A percentile compares a stretch with the other conserved stretches of the same genome.
These are phyloP conservation scores for Steinernema scapterisci DNA, from an alignment of 2,888 invertebrate species.

Conservation along the genomic window DNA sequence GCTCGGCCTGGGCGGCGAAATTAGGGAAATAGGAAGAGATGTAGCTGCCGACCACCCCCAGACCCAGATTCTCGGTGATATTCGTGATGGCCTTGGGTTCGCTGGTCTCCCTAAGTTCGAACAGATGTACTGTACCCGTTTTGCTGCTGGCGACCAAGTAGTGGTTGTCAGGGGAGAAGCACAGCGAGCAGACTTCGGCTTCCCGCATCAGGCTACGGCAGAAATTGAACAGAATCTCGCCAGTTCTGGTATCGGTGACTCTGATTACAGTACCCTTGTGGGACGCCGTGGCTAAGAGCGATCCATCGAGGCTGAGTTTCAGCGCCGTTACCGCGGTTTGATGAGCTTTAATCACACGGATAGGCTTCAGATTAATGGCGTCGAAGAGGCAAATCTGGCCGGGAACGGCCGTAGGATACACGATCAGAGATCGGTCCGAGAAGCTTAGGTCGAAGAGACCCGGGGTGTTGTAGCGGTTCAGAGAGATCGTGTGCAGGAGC, in stretches of 20 bases:
- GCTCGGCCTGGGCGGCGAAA: not conserved
- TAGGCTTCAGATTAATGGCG: not conserved
- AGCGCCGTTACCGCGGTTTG: not conserved
- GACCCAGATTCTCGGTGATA: slow-evolving; percentile 1
- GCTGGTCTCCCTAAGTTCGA: not conserved
- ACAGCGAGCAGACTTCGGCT: not conserved
- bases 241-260: not conserved
- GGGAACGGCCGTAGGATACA: not conserved
- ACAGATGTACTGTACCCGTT: slow-evolving; percentile 1
- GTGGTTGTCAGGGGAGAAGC: not conserved
- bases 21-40: not conserved
- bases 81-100: not conserved
- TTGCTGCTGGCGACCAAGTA: not conserved
- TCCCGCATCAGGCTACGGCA: slow-evolving; percentile 57
- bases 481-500: not conserved
- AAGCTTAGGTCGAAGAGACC: slow-evolving; percentile 5
- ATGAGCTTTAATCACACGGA: slow-evolving; percentile 3
- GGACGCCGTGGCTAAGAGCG: slow-evolving; percentile 4
- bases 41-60: not conserved
- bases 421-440: not conserved
- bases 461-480: not conserved
- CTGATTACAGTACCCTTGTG: slow-evolving; percentile 10
- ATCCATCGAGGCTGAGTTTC: not conserved
- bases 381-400: not conserved
- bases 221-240: not conserved